Evolutionary conservation across 2,888 invertebrate species (phyloP), one percentile per base, ranked within the genome.

Genomic region (Ptychoptera contaminata): DNA sequence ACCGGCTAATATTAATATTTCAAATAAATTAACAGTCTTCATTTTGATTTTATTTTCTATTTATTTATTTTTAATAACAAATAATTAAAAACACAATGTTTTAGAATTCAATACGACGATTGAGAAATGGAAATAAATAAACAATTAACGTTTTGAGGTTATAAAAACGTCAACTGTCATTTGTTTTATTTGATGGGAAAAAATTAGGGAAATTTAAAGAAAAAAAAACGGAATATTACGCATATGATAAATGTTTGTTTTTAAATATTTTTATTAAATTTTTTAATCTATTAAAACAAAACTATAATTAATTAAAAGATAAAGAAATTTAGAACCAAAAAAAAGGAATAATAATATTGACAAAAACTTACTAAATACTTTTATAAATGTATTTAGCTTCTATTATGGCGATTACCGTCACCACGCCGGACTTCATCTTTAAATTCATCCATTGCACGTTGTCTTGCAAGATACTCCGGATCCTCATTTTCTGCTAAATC

Each of bases 351-450:
- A n/a, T n/a, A n/a, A n/a, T n/a, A n/a, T n/a, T n/a, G n/a, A n/a
- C n/a, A n/a, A n/a, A n/a, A n/a, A n/a, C n/a, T n/a, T 23, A 23
- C 3, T 23, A 5, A 23, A 23, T 23, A 23, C 23, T 23, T 23
- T 23, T 5, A 23, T 23, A 40, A 40, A 30, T 10, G 16, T 14
- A 16, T 46, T 66, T 76, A 84, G 65, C 84, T 84, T 55, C 84
- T 69, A 62, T 85, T 85, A 58, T 79, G 67, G 42, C 90, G 69
- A 67, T 91, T 91, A 39, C 91, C 91, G 77, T 82, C 86, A 10
- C 91, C 91, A 47, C 88, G 73, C 47, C 83, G 76, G 57, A 88
- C 85, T 11, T 79, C 80, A 64, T 92, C 91, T 58, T 88, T 90
- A 59, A 80, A 90, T 51, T 91, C 91, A 64, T 91, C 91, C 75